Conservation (phyloP, 2,888 invertebrate species). For the Archips xylosteana region DNA sequence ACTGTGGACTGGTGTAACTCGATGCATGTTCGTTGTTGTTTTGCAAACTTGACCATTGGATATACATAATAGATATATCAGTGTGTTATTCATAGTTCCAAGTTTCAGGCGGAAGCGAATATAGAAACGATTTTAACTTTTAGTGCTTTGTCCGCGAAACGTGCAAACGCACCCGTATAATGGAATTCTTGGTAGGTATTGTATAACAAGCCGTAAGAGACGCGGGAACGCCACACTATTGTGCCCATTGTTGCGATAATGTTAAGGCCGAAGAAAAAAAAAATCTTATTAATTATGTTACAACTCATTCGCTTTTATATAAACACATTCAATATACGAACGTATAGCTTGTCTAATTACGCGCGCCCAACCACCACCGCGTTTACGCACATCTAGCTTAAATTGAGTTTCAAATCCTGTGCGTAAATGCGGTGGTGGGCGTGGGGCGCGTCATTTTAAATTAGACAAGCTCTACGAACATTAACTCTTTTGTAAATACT, state of each 20-base stretch:
- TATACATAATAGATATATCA: conserved; percentile 47
- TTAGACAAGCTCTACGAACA: too few species aligned
- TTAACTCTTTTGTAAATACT: too few species aligned
- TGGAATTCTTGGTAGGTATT: conserved; percentile 72
- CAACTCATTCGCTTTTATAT: neutral
- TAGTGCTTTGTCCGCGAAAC: conserved; percentile 58
- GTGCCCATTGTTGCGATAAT: conserved; percentile 78
- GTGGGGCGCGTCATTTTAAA: too few species aligned
- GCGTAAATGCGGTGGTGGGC: too few species aligned
- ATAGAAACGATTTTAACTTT: conserved; percentile 49
- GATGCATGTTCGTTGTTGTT: conserved; percentile 56
- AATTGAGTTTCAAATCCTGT: too few species aligned
- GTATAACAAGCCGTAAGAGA: conserved; percentile 79
- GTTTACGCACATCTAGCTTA: too few species aligned
- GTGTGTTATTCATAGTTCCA: conserved; percentile 54
- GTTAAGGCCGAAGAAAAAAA: conserved; percentile 76
- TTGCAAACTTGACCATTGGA: conserved; percentile 62
- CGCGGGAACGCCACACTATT: conserved; percentile 75
- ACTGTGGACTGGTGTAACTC: conserved; percentile 47
- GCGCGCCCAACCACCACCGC: too few species aligned
- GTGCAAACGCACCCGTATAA: conserved; percentile 52
- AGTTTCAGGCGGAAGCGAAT: conserved; percentile 37
- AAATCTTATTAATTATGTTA: conserved; percentile 53
- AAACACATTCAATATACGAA: neutral
- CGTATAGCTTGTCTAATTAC: too few species aligned